Evolutionary conservation across 2,888 invertebrate genomes (phyloP).

Genomic region (Hypolimnas misippus): DNA sequence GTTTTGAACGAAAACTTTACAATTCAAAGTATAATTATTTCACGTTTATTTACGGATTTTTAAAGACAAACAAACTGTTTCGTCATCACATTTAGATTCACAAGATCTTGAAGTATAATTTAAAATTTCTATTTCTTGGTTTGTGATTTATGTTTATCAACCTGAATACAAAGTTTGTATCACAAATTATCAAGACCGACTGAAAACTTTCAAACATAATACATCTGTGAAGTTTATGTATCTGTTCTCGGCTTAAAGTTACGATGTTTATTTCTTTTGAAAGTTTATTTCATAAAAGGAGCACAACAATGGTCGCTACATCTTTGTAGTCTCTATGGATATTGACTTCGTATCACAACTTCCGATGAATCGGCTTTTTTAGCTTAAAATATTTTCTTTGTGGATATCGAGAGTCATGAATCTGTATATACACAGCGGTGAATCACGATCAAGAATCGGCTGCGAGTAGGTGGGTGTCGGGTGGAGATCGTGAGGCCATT

Average conservation of each 20-base stretch:
- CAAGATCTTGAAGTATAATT: background rate
- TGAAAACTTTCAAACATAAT: conserved; percentile 32
- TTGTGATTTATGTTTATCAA: conserved; percentile 9
- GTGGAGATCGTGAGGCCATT: conserved; percentile 65
- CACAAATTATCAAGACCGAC: conserved; percentile 22
- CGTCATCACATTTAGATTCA: background rate
- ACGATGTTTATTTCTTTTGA: conserved; percentile 29
- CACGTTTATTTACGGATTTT: no score
- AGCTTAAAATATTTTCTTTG: conserved; percentile 41
- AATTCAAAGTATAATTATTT: no score
- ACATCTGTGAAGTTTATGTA: conserved; percentile 30
- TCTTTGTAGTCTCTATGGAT: conserved; percentile 32
- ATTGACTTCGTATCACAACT: conserved; percentile 37
- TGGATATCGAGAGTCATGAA: conserved; percentile 49
- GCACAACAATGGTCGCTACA: conserved; percentile 33
- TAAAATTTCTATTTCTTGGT: conserved; percentile 2
- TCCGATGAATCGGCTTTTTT: conserved; percentile 33
- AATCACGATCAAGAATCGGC: conserved; percentile 59
- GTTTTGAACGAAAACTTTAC: no score
- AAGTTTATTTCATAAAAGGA: conserved; percentile 36
- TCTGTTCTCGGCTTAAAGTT: conserved; percentile 33
- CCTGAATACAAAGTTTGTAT: conserved; percentile 18
- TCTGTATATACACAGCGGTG: conserved; percentile 48
- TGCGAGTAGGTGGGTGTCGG: conserved; percentile 62
- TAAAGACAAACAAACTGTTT: no score